Conservation (phyloP, 2,888 invertebrate species). For the Napeogenes sylphis region DNA sequence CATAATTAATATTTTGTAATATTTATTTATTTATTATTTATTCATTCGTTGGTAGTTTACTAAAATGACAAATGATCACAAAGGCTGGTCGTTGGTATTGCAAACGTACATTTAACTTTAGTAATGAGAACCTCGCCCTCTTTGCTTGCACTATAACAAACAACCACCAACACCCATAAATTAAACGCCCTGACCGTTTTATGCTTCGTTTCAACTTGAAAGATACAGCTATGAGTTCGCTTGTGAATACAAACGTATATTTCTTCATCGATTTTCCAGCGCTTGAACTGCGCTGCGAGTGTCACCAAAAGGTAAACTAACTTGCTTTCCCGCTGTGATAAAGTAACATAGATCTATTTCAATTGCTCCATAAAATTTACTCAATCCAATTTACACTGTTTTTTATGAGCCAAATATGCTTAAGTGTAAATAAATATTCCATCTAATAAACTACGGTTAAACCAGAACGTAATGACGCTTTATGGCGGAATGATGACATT, state of each 20-base stretch:
- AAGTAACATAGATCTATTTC: slow-evolving; percentile 1
- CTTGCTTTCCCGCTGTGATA: not conserved
- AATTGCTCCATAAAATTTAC: not conserved
- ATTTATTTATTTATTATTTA: too few species aligned
- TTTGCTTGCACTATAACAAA: slow-evolving; percentile 36
- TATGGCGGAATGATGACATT: slow-evolving; percentile 14
- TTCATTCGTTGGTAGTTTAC: too few species aligned
- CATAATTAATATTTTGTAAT: too few species aligned
- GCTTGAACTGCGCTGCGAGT: not conserved
- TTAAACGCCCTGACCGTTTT: slow-evolving; percentile 21
- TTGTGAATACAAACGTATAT: slow-evolving; percentile 3
- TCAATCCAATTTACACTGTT: not conserved
- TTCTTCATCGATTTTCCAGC: slow-evolving; percentile 4
- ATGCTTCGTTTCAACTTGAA: not conserved
- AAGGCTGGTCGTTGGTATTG: too few species aligned
- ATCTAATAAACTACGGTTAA: slow-evolving; percentile 12
- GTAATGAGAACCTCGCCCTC: slow-evolving; percentile 22
- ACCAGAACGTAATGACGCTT: slow-evolving; percentile 8
- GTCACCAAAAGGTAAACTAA: not conserved
- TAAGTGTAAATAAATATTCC: slow-evolving; percentile 18
- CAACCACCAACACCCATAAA: slow-evolving; percentile 37
- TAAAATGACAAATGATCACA: too few species aligned
- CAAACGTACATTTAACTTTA: too few species aligned
- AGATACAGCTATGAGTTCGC: not conserved
- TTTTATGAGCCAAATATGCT: not conserved